phyloP scores from a whole-genome alignment of 2,113 vertebrate genomes.

The Turnix velox region DNA sequence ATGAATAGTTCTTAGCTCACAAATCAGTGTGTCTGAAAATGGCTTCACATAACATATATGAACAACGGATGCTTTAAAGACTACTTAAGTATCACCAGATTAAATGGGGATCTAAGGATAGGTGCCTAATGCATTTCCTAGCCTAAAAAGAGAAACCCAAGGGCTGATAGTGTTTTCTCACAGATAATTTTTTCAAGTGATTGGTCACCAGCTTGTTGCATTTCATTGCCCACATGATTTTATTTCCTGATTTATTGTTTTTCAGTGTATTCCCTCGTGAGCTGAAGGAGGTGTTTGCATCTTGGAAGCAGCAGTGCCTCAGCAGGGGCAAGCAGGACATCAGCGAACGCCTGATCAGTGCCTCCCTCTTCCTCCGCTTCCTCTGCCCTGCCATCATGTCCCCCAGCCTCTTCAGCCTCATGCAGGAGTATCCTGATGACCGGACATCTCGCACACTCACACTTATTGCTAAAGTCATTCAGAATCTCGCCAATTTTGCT shows the following conservation, averaged over 20 bases:
- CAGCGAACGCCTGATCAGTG: conserved; percentile 91
- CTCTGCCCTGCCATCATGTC: conserved; percentile 98
- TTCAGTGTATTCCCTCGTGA: conserved; percentile 92
- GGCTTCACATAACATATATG: not conserved
- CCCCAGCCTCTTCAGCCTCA: conserved; percentile 93
- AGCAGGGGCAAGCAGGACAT: conserved; percentile 88
- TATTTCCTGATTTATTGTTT: not conserved
- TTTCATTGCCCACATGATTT: not conserved
- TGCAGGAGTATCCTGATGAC: conserved; percentile 94
- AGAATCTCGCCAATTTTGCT: conserved; percentile 96
- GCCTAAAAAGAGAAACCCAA: conserved; percentile 1
- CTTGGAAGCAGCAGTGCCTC: conserved; percentile 92
- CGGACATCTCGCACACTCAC: conserved; percentile 90
- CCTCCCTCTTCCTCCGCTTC: conserved; percentile 94
- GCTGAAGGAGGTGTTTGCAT: conserved; percentile 93
- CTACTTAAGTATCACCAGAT: not conserved
- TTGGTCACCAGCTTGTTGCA: not conserved
- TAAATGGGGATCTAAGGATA: conserved; percentile 27
- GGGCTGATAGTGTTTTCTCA: not conserved
- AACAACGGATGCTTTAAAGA: conserved; percentile 5
- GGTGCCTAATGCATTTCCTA: conserved; percentile 22
- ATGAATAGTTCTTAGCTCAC: not conserved
- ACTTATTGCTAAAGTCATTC: conserved; percentile 97
- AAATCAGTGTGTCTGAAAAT: not conserved
- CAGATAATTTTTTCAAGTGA: not conserved